A percentile compares a stretch with the other conserved stretches of the same genome.
These are phyloP conservation scores for Cyclopterus lumpus DNA, from an alignment of 2,797 vertebrate genomes.

Conservation along the genomic window DNA sequence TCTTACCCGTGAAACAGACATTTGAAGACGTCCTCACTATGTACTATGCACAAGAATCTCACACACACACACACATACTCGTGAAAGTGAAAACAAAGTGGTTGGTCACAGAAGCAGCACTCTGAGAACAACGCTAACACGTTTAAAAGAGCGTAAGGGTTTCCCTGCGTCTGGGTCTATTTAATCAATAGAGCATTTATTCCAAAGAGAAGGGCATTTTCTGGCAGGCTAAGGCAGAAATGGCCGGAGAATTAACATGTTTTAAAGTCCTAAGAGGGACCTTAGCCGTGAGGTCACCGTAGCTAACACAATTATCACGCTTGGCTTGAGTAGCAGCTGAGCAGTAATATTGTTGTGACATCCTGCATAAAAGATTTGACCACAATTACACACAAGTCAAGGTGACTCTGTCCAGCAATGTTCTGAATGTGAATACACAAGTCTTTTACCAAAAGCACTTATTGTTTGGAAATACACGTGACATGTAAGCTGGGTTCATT, in stretches of 20 bases:
- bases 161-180: conserved; percentile 20
- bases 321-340: conserved; percentile 67
- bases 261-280: conserved; percentile 54
- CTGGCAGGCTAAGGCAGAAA: conserved; percentile 61
- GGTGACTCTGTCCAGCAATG: conserved; percentile 35
- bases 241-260: conserved; percentile 66
- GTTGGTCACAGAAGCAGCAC: conserved; percentile 22
- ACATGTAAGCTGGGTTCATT: background rate
- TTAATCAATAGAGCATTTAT: conserved; percentile 43
- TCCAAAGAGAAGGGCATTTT: conserved; percentile 56
- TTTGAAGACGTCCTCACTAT: background rate
- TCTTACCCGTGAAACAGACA: too few species aligned
- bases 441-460: background rate
- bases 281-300: conserved; percentile 53
- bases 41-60: background rate
- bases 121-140: conserved; percentile 11
- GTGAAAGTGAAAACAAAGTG: conserved; percentile 12
- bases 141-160: conserved; percentile 27
- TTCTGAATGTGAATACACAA: background rate
- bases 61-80: background rate
- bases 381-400: conserved; percentile 51
- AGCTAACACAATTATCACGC: conserved; percentile 66
- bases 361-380: conserved; percentile 57
- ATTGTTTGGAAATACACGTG: too few species aligned
- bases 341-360: conserved; percentile 67